Evolutionary conservation across 2,888 invertebrate genomes (phyloP), one percentile per base, ranked within the genome.

Genomic region (Scaptomyza cyrtandrae): DNA sequence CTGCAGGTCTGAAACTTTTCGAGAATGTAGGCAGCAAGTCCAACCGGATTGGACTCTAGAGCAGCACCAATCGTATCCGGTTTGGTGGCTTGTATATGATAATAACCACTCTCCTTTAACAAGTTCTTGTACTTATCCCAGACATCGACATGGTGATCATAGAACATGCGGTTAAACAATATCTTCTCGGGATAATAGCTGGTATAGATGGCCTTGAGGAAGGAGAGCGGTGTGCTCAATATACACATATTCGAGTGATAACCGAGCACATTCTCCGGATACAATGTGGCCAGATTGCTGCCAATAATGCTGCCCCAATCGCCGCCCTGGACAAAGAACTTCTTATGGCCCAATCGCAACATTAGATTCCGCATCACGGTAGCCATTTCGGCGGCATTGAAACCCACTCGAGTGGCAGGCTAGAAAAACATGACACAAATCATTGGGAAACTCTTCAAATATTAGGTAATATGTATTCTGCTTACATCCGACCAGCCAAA

Each of bases 31-130:
- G 96, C 96, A 0, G 97, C 97, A 63, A 98, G 91, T 0, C 96
- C 98, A 0, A 95, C 94, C 0, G 98, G 98, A 65, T 75, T 91
- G 14, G 86, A 57, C 6, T 76, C 63, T n/a, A 92, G 75, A 1
- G 78, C 91, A 3, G 85, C 89, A 46, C 97, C 97, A 76, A 97
- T 93, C 0, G 97, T 97, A 86, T 98, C 98, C 10, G 98, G 98
- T 90, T 97, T 98, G 0, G 97, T 97, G 0, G 96, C 94, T 90
- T 98, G 98, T 2, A 97, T 77, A 88, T 97, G 97, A 79, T 95
- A 90, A 78, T 95, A 95, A 0, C 94, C 95, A n/a, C 76, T 80
- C 89, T 95, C 94, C 61, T 84, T 54, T 0, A 93, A 2, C 0
- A 91, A 14, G 3, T 55, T 24, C 4, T 35, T 13, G 0, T 89